Evolutionary conservation across 2,888 invertebrate genomes (phyloP).

Genomic region (Drosophila nigritarsus): DNA sequence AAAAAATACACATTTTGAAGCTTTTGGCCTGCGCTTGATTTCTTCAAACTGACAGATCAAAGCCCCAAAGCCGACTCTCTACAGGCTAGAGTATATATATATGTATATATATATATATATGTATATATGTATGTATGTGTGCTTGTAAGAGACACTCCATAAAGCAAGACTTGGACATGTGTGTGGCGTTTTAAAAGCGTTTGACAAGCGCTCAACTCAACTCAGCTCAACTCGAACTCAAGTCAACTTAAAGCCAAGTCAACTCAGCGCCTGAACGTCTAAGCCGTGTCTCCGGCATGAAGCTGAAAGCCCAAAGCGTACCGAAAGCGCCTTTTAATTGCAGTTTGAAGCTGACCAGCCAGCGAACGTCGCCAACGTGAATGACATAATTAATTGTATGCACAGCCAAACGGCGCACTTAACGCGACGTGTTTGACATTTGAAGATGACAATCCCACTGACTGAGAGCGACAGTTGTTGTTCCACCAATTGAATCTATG

Average conservation of each 20-base stretch:
- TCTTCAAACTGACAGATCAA: slow-evolving; percentile 84
- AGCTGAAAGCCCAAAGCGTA: slow-evolving; percentile 30
- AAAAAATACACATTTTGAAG: slow-evolving; percentile 64
- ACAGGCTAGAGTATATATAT: not conserved
- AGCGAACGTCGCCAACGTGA: slow-evolving; percentile 68
- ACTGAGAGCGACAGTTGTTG: slow-evolving; percentile 34
- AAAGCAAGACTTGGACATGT: slow-evolving; percentile 67
- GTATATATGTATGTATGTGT: slow-evolving; percentile 28
- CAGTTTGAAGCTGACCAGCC: slow-evolving; percentile 47
- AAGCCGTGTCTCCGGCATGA: slow-evolving; percentile 40
- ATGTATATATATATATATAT: slow-evolving; percentile 17
- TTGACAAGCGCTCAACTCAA: slow-evolving; percentile 81
- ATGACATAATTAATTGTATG: slow-evolving; percentile 83
- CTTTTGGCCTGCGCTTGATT: slow-evolving; percentile 80
- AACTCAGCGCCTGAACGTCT: slow-evolving; percentile 65
- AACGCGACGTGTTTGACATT: slow-evolving; percentile 75
- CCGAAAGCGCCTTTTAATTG: slow-evolving; percentile 82
- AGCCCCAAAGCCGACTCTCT: slow-evolving; percentile 72
- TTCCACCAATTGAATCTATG: slow-evolving; percentile 1
- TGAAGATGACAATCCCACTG: slow-evolving; percentile 73
- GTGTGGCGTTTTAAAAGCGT: slow-evolving; percentile 84
- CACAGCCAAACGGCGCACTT: slow-evolving; percentile 69
- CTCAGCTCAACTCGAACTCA: slow-evolving; percentile 41
- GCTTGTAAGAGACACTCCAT: slow-evolving; percentile 57
- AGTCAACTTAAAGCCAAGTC: slow-evolving; percentile 62